Base-by-base conservation (phyloP, 2,797 vertebrate species). In the Pachyuromys duprasi region DNA sequence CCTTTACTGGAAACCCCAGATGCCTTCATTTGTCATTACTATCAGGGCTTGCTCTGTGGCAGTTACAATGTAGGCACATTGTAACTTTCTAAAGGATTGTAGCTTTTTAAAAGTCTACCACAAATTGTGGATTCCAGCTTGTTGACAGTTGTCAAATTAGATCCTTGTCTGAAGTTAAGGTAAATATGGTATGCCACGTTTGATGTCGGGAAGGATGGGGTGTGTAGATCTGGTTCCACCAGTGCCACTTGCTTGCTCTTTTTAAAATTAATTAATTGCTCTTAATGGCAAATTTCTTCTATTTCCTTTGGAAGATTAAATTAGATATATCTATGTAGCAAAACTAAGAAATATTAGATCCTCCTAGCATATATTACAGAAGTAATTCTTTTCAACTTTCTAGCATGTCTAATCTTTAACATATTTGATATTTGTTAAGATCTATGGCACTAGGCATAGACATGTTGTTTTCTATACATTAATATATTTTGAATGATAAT, bases 381-480 rank as follows among this genome's bases (percentile, higher is more conserved):
- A n/a, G 1, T 62, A n/a, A 72, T 53, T 91, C 42, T 89, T 95
- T 94, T 12, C 69, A 83, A 45, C 67, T 95, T 90, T 75, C 57
- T 86, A 67, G 14, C 39, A 14, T 42, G 2, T 72, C 62, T 95
- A 65, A 36, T 31, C 5, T 84, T 70, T 87, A 88, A 76, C 15
- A 39, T 60, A 83, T 33, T 84, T 88, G 8, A n/a, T 78, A 26
- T 57, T 92, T 93, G 86, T 78, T 89, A 86, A 72, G 84, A 49
- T 8, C 26, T 74, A 69, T 65, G 15, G 22, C 26, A 90, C 28
- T 60, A 67, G 8, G 3, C 55, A 49, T 33, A 17, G 33, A 39
- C 86, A 18, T 72, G 5, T 18, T 86, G 17, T 67, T 82, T 93
- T 45, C 28, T 87, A 2, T 31, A 24, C 69, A 33, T 55, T 89